Base-by-base conservation (phyloP, 2,888 invertebrate genomes). In the Drosophila nigricruria region DNA sequence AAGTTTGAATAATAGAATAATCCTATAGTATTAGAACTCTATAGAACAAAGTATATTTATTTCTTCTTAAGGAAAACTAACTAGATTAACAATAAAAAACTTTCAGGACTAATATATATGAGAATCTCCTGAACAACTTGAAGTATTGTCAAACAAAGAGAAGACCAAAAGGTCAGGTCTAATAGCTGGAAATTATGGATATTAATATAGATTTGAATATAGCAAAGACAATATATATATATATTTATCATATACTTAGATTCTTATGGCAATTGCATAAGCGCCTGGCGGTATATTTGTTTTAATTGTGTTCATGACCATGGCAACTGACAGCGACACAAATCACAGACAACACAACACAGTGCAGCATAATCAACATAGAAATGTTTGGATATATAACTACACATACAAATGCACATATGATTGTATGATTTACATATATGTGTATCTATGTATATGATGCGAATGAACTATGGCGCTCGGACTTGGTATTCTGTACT, bases 301-400 rank as follows among this genome's bases (percentile, higher is more conserved):
- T 77, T 82, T 88, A 89, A 88, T 80, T 81, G 84, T 69, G 87
- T 80, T 90, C 87, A 88, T 88, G 87, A 88, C 87, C 87, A 75
- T 86, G 90, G 77, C 80, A 70, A 72, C 57, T 53, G 72, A 52
- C 18, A 59, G 34, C 63, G 64, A 49, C 49, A 72, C 54, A 62
- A 68, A 77, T 73, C 68, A 64, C 66, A 58, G 79, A 60, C 63
- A 62, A 42, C 43, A 60, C 63, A 62, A 42, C 43, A 52, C 36
- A 36, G 58, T 32, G 63, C 68, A 85, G 64, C 83, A 83, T 88
- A 88, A 85, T 89, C 70, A 86, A 82, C 86, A 83, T 88, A 70
- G 72, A 70, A 23, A 36, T 36, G 23, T n/a, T 10, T 52, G 36
- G 5, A 52, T 34, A 25, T 25, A 34, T 36, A 52, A 0, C 18